Conservation (phyloP, 2,113 vertebrate genomes). For the Centropus bengalensis region DNA sequence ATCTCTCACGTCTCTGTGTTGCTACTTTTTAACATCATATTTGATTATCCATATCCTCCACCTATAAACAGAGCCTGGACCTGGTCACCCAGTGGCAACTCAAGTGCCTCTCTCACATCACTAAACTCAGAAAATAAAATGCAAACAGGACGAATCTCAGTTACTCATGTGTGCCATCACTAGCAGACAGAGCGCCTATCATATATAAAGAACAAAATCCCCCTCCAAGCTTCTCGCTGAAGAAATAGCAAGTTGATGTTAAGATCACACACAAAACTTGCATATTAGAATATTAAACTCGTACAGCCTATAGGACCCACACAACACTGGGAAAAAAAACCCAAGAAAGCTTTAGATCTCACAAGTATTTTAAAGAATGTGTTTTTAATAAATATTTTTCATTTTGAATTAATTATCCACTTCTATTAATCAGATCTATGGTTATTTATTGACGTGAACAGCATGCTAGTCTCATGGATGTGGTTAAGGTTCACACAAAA, state of each 20-base stretch:
- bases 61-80: not conserved
- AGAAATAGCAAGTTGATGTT: not conserved
- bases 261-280: not conserved
- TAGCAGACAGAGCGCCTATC: not conserved
- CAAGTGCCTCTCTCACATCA: not conserved
- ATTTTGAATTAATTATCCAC: not conserved
- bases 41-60: accelerated
- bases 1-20: not conserved
- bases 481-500: not conserved
- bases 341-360: not conserved
- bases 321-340: not conserved
- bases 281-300: not conserved
- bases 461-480: not conserved
- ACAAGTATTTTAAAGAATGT: not conserved
- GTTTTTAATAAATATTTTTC: not conserved
- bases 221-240: not conserved
- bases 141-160: not conserved
- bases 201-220: not conserved
- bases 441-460: conserved; percentile 17
- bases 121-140: not conserved
- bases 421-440: conserved; percentile 6
- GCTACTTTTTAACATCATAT: not conserved
- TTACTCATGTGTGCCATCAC: too few relatives aligned
- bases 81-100: not conserved
- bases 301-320: not conserved